phyloP scores from a whole-genome alignment of 2,113 vertebrate species.

The Bubo scandiacus region DNA sequence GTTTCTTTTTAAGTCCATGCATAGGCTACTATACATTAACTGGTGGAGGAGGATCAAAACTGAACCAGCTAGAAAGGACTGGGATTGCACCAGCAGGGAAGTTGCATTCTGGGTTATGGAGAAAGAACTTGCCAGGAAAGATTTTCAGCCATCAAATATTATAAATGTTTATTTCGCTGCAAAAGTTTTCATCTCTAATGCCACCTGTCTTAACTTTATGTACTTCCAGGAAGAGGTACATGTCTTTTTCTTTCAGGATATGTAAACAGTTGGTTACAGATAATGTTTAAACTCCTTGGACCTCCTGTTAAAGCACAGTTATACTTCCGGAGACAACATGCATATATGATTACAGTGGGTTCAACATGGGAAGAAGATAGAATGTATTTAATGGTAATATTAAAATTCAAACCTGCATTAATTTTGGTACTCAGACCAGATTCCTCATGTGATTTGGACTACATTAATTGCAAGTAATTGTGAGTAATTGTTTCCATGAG shows the following conservation, averaged over 20 bases:
- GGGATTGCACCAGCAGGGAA: background rate
- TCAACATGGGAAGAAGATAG: background rate
- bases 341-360: background rate
- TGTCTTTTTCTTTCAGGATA: background rate
- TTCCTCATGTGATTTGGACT: background rate
- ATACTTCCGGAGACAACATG: background rate
- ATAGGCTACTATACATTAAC: background rate
- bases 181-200: background rate
- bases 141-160: background rate
- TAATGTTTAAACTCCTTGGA: background rate
- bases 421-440: background rate
- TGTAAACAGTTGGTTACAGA: background rate
- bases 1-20: background rate
- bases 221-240: background rate
- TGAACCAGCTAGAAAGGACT: background rate
- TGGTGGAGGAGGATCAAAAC: background rate
- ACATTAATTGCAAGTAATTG: slow-evolving; percentile 6
- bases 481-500: background rate
- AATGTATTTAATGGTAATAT: background rate
- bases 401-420: background rate
- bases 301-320: background rate
- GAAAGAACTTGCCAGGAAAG: background rate
- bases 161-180: background rate
- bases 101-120: background rate
- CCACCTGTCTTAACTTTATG: background rate